Conservation (phyloP, 1,140 invertebrate species). For the Drosophila parvula region DNA sequence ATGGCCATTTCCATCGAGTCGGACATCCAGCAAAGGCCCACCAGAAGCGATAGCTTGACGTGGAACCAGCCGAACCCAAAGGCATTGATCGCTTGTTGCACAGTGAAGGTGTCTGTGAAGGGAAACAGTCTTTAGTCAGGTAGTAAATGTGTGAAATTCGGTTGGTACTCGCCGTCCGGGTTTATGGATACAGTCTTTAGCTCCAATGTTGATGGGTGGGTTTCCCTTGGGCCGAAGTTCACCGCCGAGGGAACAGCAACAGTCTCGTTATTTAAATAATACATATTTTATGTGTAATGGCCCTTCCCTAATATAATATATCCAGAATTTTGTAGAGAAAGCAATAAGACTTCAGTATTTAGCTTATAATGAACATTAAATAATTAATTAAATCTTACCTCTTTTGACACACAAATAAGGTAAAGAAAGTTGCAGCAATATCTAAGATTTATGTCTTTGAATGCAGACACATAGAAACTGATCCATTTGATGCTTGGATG, state of each 20-base stretch:
- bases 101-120: constrained; percentile 93
- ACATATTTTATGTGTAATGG: constrained; percentile 15
- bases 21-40: constrained; percentile 97
- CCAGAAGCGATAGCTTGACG: constrained; percentile 94
- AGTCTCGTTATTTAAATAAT: constrained; percentile 44
- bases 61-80: constrained; percentile 98
- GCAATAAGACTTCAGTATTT: not conserved
- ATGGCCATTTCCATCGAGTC: constrained; percentile 99
- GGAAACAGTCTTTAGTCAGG: not conserved
- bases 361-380: too few relatives aligned
- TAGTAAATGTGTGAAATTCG: constrained; percentile 4
- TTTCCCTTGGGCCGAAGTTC: constrained; percentile 32
- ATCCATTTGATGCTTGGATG: constrained; percentile 6
- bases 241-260: constrained; percentile 24
- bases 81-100: constrained; percentile 97
- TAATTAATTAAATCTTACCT: not conserved
- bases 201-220: constrained; percentile 87
- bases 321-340: not conserved
- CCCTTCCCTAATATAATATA: not conserved
- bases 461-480: constrained; percentile 4
- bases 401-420: not conserved
- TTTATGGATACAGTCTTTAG: constrained; percentile 92
- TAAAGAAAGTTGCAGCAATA: constrained; percentile 6
- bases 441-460: constrained; percentile 15
- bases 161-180: constrained; percentile 88